Percentiles rank a stretch among this genome's conserved stretches.
phyloP scores from a whole-genome alignment of 2,888 invertebrate species.

The Smittia aterrima region DNA sequence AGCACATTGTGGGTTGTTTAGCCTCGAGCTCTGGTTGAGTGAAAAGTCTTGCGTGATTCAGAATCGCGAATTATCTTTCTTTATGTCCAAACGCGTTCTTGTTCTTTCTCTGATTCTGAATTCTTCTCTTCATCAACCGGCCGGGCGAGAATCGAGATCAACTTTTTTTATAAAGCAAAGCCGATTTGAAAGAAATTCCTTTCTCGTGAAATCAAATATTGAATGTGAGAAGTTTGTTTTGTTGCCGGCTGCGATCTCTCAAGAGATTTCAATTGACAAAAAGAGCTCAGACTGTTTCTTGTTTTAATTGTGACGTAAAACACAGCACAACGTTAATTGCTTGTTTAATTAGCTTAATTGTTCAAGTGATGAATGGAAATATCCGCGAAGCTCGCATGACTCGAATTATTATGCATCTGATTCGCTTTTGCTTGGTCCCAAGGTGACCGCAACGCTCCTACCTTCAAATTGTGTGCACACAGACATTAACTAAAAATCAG shows the following conservation, averaged over 20 bases:
- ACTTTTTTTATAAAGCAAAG: no score
- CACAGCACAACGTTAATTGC: background rate
- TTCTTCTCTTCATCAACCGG: no score
- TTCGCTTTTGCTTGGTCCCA: background rate
- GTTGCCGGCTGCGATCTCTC: background rate
- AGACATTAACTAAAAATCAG: background rate
- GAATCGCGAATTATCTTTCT: background rate
- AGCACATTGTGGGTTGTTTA: background rate
- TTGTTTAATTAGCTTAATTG: conserved; percentile 21
- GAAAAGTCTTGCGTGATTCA: conserved; percentile 1
- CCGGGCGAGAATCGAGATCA: no score
- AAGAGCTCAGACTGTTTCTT: background rate
- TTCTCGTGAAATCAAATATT: background rate
- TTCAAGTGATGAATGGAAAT: background rate
- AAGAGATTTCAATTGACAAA: background rate
- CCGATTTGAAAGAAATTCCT: background rate
- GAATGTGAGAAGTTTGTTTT: no score
- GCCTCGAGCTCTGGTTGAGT: background rate
- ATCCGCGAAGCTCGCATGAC: background rate
- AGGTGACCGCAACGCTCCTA: background rate
- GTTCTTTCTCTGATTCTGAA: no score
- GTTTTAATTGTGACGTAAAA: background rate
- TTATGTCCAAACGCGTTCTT: no score
- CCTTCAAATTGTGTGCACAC: conserved; percentile 16
- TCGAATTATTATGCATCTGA: background rate